Evolutionary conservation across 1,140 invertebrate species (phyloP), one percentile per base, ranked within the genome.

Genomic region (Calephelis virginiensis): DNA sequence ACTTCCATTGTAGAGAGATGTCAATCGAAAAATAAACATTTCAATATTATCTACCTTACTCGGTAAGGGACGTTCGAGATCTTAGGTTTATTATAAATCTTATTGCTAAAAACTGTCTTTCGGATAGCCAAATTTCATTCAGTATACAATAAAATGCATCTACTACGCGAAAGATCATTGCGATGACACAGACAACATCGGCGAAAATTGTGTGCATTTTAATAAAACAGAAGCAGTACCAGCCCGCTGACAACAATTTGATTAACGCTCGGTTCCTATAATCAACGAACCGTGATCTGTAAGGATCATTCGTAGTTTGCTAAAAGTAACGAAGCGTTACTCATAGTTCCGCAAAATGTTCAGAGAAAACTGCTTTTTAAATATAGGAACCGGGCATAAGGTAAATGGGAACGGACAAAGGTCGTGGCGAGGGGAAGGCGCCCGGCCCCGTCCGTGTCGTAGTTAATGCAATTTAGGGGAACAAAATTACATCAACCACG

Each of bases 11-110:
- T 82, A 81, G 76, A 83, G 83, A 82, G 82, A 81, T 89, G 85
- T 81, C 80, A 81, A 81, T 87, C 77, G 83, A 86, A 86, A 89
- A 85, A 85, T 83, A 84, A 90, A 84, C 80, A 82, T 81, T 77
- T 86, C 77, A 83, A 82, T 85, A 87, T 81, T 85, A 86, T 82
- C 85, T 91, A 91, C 89, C 86, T 91, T 89, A 89, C 89, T 89
- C 89, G 82, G 89, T 91, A 91, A 89, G 89, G 89, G 89, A 91
- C 86, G 88, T 91, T 89, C 85, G 82, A 86, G 87, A 78, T 83
- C 89, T 89, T 91, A 91, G 82, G 80, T 89, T 86, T 86, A 87
- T 86, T 79, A 83, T 85, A 86, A 81, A 81, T 86, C 86, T 91
- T 89, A 89, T 86, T 86, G 86, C 89, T 91, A 89, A 87, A 77